Percentiles rank a stretch among this genome's conserved stretches.
phyloP scores from a whole-genome alignment of 2,888 invertebrate genomes.

The Thereva unica region DNA sequence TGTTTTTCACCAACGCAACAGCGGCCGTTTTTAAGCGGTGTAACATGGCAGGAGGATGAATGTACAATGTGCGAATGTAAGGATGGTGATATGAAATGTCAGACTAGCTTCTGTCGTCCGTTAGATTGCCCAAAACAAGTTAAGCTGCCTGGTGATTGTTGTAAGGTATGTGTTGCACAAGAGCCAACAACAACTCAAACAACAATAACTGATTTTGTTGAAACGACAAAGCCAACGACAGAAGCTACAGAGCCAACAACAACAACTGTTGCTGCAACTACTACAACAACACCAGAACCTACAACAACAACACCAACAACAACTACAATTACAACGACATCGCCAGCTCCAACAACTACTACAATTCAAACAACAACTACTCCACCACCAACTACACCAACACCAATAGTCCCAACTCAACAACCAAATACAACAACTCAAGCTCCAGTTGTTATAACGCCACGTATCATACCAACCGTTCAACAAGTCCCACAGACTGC shows the following conservation, averaged over 20 bases:
- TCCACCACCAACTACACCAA: not conserved
- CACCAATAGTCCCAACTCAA: not conserved
- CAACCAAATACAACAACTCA: not conserved
- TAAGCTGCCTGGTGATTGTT: slow-evolving; percentile 49
- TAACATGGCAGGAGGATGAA: slow-evolving; percentile 45
- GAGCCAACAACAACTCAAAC: slow-evolving; percentile 31
- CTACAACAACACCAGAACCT: slow-evolving; percentile 35
- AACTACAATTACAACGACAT: not conserved
- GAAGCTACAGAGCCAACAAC: slow-evolving; percentile 22
- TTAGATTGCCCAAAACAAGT: slow-evolving; percentile 48
- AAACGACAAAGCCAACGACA: not conserved
- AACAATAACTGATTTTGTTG: slow-evolving; percentile 3
- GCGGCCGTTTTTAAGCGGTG: slow-evolving; percentile 52
- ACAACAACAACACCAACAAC: slow-evolving; percentile 39
- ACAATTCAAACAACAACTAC: not conserved
- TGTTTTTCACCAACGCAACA: slow-evolving; percentile 52
- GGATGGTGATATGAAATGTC: slow-evolving; percentile 46
- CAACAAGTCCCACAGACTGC: slow-evolving; percentile 3
- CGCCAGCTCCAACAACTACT: not conserved
- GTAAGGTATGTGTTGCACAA: slow-evolving; percentile 47
- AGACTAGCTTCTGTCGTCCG: slow-evolving; percentile 44
- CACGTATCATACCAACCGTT: not conserved
- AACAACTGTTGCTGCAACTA: slow-evolving; percentile 12
- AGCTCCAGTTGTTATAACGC: not conserved
- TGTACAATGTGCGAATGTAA: slow-evolving; percentile 42